Evolutionary conservation across 2,797 vertebrate species (phyloP).

Genomic region (Lemur catta): DNA sequence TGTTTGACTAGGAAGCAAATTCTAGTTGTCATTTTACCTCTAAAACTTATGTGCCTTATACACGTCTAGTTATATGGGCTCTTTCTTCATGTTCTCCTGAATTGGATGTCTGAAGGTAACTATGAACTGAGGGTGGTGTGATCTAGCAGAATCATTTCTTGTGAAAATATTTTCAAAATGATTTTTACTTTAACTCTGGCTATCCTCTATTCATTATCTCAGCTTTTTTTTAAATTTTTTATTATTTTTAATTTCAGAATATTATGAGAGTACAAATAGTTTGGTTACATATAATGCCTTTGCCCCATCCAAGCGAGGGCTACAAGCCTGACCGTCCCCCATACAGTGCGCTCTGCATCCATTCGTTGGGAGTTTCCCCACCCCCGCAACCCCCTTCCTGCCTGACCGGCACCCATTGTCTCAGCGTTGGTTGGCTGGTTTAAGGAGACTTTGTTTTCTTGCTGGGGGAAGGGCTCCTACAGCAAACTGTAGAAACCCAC

Average conservation of each 20-base stretch:
- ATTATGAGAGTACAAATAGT: too few species aligned
- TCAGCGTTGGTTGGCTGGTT: background rate
- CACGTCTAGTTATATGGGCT: background rate
- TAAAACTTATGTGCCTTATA: background rate
- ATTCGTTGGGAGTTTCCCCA: too few species aligned
- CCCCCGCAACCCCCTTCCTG: too few species aligned
- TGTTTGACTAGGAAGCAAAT: background rate
- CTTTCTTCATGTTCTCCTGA: background rate
- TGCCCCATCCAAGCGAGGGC: too few species aligned
- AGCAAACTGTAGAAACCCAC: background rate
- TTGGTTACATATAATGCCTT: too few species aligned
- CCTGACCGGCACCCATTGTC: background rate
- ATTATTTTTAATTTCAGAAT: too few species aligned
- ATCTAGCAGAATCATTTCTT: background rate
- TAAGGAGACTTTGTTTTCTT: background rate
- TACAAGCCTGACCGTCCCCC: too few species aligned
- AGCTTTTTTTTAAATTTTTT: background rate
- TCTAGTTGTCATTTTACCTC: background rate
- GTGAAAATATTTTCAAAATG: slow-evolving; percentile 11
- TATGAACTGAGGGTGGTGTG: background rate
- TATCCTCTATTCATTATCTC: background rate
- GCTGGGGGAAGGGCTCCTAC: background rate
- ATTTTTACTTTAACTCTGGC: slow-evolving; percentile 20
- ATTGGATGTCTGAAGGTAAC: background rate
- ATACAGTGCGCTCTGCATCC: too few species aligned